A percentile compares a stretch with the other conserved stretches of the same genome.
Evolutionary conservation across 2,797 vertebrate species (phyloP).

Genomic region (Thripadectes ignobilis): DNA sequence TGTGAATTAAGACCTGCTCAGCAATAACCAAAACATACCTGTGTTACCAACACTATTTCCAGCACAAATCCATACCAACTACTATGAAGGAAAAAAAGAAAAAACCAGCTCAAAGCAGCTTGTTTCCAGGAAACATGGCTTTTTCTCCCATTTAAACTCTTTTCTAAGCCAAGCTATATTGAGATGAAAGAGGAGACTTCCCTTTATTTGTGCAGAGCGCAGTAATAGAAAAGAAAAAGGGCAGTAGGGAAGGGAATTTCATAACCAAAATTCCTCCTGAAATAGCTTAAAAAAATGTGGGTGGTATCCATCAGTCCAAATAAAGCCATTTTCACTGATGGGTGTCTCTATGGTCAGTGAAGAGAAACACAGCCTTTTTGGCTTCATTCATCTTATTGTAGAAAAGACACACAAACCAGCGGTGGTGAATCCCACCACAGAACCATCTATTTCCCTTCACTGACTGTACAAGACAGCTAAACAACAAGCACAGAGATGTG

Average conservation of each 20-base stretch:
- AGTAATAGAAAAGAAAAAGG: conserved; percentile 3
- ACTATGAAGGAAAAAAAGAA: not conserved
- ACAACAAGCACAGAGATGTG: not conserved
- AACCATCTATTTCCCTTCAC: rapidly evolving
- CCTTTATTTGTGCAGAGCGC: not conserved
- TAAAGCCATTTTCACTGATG: not conserved
- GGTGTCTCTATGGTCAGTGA: not conserved
- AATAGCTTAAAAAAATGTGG: not conserved
- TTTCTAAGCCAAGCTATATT: not conserved
- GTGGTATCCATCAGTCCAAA: not conserved
- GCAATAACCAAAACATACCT: not conserved
- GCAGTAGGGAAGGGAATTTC: not conserved
- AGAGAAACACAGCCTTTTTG: not conserved
- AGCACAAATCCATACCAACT: not conserved
- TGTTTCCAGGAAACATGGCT: not conserved
- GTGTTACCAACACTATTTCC: not conserved
- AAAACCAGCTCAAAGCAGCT: not conserved
- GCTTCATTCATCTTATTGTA: not conserved
- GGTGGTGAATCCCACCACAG: not conserved
- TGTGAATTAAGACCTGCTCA: not conserved
- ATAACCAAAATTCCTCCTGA: not conserved
- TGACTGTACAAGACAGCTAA: not conserved
- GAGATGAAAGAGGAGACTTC: not conserved
- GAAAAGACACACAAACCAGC: not conserved
- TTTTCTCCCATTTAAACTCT: not conserved